A percentile compares a stretch with the other conserved stretches of the same genome.
Conservation (phyloP, 2,797 vertebrate genomes). For the Catamblyrhynchus diadema region DNA sequence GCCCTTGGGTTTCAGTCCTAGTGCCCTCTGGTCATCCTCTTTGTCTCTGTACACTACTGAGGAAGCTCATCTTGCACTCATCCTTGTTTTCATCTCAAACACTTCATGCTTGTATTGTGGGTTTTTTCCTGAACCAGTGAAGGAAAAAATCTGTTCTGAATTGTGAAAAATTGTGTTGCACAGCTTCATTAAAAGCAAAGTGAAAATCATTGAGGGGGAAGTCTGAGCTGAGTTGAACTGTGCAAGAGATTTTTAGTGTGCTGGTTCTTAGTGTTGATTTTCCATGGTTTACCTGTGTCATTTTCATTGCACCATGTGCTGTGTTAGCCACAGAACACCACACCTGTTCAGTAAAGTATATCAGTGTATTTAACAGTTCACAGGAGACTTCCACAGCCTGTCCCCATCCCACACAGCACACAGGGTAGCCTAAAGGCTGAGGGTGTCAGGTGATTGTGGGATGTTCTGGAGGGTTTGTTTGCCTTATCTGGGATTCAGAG, state of each 20-base stretch:
- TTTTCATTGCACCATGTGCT: neutral
- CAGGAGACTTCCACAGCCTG: neutral
- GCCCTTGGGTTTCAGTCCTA: neutral
- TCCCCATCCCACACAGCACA: neutral
- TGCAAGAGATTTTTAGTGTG: neutral
- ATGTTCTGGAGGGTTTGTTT: neutral
- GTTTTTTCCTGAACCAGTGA: neutral
- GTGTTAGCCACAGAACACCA: neutral
- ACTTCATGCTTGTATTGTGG: neutral
- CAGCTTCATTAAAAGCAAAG: neutral
- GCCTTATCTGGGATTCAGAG: neutral
- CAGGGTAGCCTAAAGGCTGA: neutral
- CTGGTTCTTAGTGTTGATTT: neutral
- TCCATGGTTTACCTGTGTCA: neutral
- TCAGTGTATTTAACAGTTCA: neutral
- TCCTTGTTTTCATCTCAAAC: neutral
- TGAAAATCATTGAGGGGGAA: neutral
- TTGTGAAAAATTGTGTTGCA: neutral
- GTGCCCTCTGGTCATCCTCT: neutral
- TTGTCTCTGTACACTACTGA: neutral
- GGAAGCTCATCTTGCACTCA: neutral
- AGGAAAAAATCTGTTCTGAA: neutral
- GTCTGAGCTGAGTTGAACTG: neutral
- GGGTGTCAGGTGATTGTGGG: neutral
- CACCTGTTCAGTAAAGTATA: neutral